A percentile compares a stretch with the other conserved stretches of the same genome.
Conservation (phyloP, 2,797 vertebrate genomes). For the Falco concolor region DNA sequence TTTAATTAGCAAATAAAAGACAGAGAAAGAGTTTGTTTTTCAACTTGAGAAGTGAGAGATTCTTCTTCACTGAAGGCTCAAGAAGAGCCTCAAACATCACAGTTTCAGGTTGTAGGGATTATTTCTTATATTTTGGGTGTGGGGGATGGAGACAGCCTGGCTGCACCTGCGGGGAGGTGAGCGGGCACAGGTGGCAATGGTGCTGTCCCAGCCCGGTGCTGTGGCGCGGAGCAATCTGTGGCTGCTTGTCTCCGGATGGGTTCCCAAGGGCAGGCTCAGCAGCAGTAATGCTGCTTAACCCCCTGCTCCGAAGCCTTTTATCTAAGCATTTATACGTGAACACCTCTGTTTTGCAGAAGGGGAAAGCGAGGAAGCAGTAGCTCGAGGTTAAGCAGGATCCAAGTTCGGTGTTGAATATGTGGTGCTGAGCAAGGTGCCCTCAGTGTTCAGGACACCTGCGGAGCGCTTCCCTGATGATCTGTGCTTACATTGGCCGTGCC, state of each 20-base stretch:
- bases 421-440: neutral
- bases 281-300: neutral
- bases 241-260: neutral
- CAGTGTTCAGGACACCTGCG: fast-evolving
- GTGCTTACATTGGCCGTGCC: fast-evolving
- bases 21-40: conserved; percentile 28
- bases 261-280: neutral
- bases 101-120: neutral
- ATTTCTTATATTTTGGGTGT: neutral
- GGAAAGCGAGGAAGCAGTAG: neutral
- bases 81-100: neutral
- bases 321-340: neutral
- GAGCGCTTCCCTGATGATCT: neutral
- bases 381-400: neutral
- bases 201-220: neutral
- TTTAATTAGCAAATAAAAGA: conserved; percentile 42
- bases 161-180: neutral
- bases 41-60: neutral
- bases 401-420: fast-evolving
- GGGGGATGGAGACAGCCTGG: neutral
- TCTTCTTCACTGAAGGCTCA: neutral
- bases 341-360: neutral
- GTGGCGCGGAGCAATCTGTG: fast-evolving
- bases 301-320: neutral
- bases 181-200: fast-evolving